Percentiles rank a stretch among this genome's conserved stretches.
Conservation (phyloP, 2,888 invertebrate genomes). For the Mythimna albipuncta region DNA sequence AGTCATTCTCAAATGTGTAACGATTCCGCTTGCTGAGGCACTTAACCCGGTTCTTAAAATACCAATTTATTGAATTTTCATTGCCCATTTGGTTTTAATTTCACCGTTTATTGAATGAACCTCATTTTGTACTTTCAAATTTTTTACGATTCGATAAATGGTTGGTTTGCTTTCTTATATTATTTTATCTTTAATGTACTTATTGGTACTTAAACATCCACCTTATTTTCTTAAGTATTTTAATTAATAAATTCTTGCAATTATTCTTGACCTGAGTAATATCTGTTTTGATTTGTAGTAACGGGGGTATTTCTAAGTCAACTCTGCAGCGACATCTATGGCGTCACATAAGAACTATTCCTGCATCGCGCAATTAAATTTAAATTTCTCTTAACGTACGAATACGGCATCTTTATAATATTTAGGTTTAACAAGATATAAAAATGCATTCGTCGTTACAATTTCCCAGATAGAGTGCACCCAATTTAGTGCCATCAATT, state of each 20-base stretch:
- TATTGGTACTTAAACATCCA: neutral
- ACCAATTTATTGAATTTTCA: constrained; percentile 55
- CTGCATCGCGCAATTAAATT: too few relatives aligned
- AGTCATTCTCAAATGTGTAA: constrained; percentile 4
- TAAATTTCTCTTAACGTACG: too few relatives aligned
- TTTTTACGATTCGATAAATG: constrained; percentile 4
- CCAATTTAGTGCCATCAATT: constrained; percentile 13
- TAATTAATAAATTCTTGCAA: neutral
- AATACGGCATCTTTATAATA: too few relatives aligned
- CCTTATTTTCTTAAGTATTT: neutral
- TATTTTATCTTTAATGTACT: neutral
- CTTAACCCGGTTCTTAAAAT: constrained; percentile 46
- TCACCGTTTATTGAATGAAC: constrained; percentile 30
- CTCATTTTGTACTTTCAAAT: constrained; percentile 17
- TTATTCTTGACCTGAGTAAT: too few relatives aligned
- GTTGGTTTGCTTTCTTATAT: neutral
- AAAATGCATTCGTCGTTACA: neutral
- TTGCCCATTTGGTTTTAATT: constrained; percentile 44
- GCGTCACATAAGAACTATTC: too few relatives aligned
- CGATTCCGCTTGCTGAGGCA: neutral
- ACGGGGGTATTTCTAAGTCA: too few relatives aligned
- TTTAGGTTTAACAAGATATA: neutral
- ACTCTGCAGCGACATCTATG: too few relatives aligned
- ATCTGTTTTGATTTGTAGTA: too few relatives aligned
- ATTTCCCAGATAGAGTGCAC: neutral